Conservation (phyloP, 2,113 vertebrate species). For the Paratilapia polleni region DNA sequence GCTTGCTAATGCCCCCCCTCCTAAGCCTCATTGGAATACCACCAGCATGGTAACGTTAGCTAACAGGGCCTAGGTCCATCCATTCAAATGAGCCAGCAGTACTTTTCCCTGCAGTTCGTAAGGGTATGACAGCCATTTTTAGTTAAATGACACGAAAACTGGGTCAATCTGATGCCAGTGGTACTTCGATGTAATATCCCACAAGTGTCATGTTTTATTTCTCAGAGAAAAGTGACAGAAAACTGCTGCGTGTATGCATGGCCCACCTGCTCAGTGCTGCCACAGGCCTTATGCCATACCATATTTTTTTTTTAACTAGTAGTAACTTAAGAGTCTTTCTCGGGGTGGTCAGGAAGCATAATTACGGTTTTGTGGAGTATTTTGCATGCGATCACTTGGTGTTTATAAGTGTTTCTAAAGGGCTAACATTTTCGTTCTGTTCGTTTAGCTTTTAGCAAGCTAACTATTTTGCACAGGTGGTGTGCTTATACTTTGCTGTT, state of each 20-base stretch:
- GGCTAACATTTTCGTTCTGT: not conserved
- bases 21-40: conserved; percentile 72
- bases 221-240: conserved; percentile 36
- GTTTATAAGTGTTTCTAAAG: not conserved
- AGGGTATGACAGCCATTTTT: not conserved
- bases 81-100: conserved; percentile 65
- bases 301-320: conserved; percentile 18
- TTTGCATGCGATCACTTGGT: not conserved
- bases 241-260: conserved; percentile 75
- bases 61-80: conserved; percentile 70
- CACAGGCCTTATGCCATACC: conserved; percentile 69
- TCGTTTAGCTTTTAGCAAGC: conserved; percentile 45
- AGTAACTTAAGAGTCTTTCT: not conserved
- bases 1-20: conserved; percentile 74
- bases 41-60: conserved; percentile 69
- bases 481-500: conserved; percentile 46
- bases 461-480: conserved; percentile 64
- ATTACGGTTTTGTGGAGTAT: not conserved
- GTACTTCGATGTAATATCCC: not conserved
- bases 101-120: not conserved
- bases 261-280: conserved; percentile 74
- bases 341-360: accelerated
- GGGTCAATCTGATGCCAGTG: accelerated
- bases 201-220: conserved; percentile 38
- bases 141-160: not conserved